These are phyloP conservation scores for Drosophila biarmipes DNA, from an alignment of 1,140 invertebrate species.

Conservation along the genomic window DNA sequence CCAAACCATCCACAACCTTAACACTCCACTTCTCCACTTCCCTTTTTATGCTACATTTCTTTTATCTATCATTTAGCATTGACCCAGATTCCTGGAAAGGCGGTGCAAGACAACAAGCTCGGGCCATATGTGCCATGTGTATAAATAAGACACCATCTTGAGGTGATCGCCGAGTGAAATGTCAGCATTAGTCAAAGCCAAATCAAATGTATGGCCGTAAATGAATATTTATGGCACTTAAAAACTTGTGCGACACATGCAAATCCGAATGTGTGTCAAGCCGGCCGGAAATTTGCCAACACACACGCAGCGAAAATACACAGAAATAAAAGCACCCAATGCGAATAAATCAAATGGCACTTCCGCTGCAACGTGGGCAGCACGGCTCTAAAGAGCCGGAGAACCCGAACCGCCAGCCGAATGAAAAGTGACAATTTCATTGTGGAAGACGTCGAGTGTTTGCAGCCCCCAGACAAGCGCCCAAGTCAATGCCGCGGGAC, in stretches of 20 bases:
- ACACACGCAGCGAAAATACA: constrained; percentile 29
- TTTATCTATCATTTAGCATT: constrained; percentile 50
- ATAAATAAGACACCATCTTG: constrained; percentile 21
- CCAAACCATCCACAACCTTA: not conserved
- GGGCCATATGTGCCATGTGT: constrained; percentile 14
- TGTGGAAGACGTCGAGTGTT: constrained; percentile 60
- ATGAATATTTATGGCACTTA: constrained; percentile 55
- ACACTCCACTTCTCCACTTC: not conserved
- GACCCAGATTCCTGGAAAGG: constrained; percentile 71
- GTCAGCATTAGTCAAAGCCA: constrained; percentile 58
- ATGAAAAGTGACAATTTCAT: constrained; percentile 76
- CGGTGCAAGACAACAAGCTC: constrained; percentile 37
- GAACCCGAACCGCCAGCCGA: constrained; percentile 29
- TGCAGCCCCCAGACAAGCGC: constrained; percentile 15
- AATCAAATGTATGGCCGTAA: constrained; percentile 31
- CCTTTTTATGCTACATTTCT: not conserved
- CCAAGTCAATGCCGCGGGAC: constrained; percentile 50
- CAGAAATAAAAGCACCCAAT: constrained; percentile 51
- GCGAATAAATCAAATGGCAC: constrained; percentile 76
- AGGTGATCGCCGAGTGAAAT: constrained; percentile 29
- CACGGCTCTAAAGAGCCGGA: constrained; percentile 9
- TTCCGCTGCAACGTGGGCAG: constrained; percentile 67
- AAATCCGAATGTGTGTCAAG: constrained; percentile 71
- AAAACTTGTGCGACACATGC: constrained; percentile 51
- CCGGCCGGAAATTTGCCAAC: constrained; percentile 71